Evolutionary conservation across 2,797 vertebrate species (phyloP).

Genomic region (Dermochelys coriacea): DNA sequence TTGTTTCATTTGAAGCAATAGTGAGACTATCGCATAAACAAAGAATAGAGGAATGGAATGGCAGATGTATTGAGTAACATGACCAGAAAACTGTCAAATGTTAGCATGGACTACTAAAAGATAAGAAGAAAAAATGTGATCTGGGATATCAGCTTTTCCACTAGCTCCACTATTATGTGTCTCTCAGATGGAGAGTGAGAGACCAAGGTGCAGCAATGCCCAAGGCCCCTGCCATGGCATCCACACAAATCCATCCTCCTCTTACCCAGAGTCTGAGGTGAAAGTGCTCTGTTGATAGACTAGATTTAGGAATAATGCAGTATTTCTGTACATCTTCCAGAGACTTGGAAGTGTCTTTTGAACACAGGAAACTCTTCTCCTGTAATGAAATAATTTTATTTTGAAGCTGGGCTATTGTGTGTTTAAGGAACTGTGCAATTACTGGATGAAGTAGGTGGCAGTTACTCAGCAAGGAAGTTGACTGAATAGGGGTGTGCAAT

Average conservation of each 20-base stretch:
- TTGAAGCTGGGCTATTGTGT: background rate
- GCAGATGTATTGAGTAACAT: background rate
- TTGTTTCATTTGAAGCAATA: background rate
- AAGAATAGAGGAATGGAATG: background rate
- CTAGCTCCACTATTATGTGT: background rate
- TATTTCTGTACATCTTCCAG: background rate
- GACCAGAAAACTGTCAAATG: background rate
- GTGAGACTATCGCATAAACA: background rate
- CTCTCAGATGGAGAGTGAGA: background rate
- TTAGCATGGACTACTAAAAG: background rate
- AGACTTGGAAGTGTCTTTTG: background rate
- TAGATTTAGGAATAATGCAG: background rate
- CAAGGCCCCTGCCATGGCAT: background rate
- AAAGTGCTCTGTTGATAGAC: rapidly evolving
- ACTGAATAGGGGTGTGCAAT: background rate
- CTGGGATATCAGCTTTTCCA: background rate
- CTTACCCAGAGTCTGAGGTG: background rate
- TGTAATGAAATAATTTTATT: background rate
- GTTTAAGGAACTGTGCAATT: background rate
- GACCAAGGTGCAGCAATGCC: background rate
- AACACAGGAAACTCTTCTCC: background rate
- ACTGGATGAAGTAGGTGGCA: background rate
- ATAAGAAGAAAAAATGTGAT: background rate
- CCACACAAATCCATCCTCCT: background rate
- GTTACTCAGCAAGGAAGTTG: background rate